Evolutionary conservation across 1,140 invertebrate species (phyloP), one percentile per base, ranked within the genome.

Genomic region (Halesus radiatus): DNA sequence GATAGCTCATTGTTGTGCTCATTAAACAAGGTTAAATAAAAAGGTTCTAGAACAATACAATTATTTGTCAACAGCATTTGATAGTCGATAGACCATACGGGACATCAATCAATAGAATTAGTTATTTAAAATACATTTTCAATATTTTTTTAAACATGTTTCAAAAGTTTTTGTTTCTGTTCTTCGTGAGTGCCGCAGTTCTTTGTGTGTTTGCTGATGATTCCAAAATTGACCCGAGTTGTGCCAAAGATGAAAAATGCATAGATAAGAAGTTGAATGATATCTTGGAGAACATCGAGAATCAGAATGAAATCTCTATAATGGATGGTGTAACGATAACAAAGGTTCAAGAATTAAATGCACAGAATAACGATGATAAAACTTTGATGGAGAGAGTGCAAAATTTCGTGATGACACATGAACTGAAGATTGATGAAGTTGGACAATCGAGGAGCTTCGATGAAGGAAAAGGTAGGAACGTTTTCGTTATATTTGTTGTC

Each of bases 211-310:
- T 32, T n/a, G 50, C 60, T 22, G 66, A 73, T 1, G 64, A 76
- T 7, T 64, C 79, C 23, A 78, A 79, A 62, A 77, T 84, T n/a
- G 77, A 81, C 45, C 52, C 77, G 29, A 62, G 75, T 13, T 84
- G 84, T 80, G 78, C 76, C 15, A 83, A 82, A 20, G 82, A 84
- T 81, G 70, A 85, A 20, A 73, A 80, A 74, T 85, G 85, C 80
- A 78, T 84, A 29, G 89, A 90, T 84, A 85, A 85, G 79, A 85
- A 90, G 78, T 81, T 90, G 83, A 85, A 88, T 56, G 85, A 85
- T 66, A 86, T 88, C 84, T 85, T 90, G 79, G 87, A 90, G 64
- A 86, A 84, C 81, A 80, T 90, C 74, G 87, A 90, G 83, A 85
- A 83, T 66, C 85, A 87, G 82, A 84, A 87, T 23, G 85, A 85